These are phyloP conservation scores for Pachyuromys duprasi DNA, from an alignment of 2,797 vertebrate genomes.

Conservation along the genomic window DNA sequence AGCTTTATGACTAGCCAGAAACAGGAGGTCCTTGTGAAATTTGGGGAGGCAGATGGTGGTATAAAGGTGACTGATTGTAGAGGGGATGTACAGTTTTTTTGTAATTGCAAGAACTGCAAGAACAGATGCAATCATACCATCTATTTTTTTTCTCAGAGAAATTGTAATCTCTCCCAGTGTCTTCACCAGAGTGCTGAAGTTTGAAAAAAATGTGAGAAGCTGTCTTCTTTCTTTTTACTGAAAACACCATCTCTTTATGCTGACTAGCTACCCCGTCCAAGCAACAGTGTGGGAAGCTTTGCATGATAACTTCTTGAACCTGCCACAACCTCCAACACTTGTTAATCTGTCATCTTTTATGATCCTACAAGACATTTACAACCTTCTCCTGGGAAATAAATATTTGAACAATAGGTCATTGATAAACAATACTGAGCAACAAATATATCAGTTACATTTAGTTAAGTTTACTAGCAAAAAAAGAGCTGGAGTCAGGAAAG, in stretches of 20 bases:
- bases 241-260: constrained; percentile 36
- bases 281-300: constrained; percentile 1
- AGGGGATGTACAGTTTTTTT: background rate
- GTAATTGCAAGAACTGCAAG: constrained; percentile 8
- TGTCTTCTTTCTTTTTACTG: constrained; percentile 22
- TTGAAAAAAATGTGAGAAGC: constrained; percentile 47
- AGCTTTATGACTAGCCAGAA: background rate
- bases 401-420: constrained; percentile 67
- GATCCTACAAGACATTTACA: constrained; percentile 73
- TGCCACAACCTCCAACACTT: constrained; percentile 23
- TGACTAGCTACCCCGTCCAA: background rate
- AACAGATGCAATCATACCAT: constrained; percentile 11
- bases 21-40: background rate
- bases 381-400: constrained; percentile 69
- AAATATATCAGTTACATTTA: constrained; percentile 65
- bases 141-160: constrained; percentile 41
- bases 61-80: background rate
- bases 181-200: constrained; percentile 19
- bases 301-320: constrained; percentile 65
- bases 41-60: background rate
- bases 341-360: constrained; percentile 73
- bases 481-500: constrained; percentile 56
- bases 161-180: background rate
- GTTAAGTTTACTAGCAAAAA: constrained; percentile 67
- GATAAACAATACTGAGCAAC: constrained; percentile 72